Evolutionary conservation across 2,888 invertebrate genomes (phyloP), one percentile per base, ranked within the genome.

Genomic region (Hydropsyche betteni): DNA sequence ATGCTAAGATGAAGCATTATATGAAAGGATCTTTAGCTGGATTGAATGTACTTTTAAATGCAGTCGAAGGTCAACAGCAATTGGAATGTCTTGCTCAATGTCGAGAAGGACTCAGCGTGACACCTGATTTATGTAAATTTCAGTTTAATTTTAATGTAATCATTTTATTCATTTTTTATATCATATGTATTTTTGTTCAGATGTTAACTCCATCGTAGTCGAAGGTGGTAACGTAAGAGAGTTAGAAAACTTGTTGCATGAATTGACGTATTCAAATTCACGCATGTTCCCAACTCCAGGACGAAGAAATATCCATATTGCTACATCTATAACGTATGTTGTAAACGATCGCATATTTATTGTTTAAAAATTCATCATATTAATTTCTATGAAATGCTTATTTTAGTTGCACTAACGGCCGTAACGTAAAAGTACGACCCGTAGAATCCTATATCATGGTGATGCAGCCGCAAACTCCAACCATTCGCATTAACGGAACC

Each of bases 201-300:
- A 94, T 81, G 86, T 95, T 83, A 94, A 95, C 73, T 95, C 97
- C 80, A 94, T 98, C 69, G 94, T 94, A 14, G 94, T 98, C 81
- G 95, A 96, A 82, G 96, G 97, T 1, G 94, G 94, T 83, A 96
- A 95, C 83, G 93, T 94, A 80, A 94, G 93, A 12, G 96, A 97
- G 83, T 91, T 98, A 80, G 97, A 97, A 85, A 93, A 92, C 2
- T 84, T 97, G 69, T 89, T 97, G 78, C 91, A 94, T 6, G 92
- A 94, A 82, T 92, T 99, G 80, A 93, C 96, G 71, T 99, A 99
- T 85, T 93, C 94, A 7, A 99, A 99, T 86, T 92, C 93, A 12
- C 90, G 97, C 75, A 91, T 93, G 81, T 95, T 93, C 87, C 98
- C 98, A 14, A 97, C 97, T n/a, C 96, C 98, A 4, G 99, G 98